phyloP scores from a whole-genome alignment of 2,113 vertebrate species.

The Chinchilla lanigera region DNA sequence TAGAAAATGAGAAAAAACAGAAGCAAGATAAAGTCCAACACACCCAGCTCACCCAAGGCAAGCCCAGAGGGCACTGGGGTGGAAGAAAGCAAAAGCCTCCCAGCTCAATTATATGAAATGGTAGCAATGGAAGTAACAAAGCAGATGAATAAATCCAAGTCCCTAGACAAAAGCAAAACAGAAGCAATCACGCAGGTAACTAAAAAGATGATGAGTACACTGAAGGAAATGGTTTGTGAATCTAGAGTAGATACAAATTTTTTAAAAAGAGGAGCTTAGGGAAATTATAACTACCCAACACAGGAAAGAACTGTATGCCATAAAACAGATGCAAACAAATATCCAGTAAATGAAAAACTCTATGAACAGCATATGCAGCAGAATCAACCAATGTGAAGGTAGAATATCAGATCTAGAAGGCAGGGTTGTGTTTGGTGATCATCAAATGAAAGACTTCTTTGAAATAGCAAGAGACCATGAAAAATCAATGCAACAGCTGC shows the following conservation, averaged over 20 bases:
- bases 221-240: not conserved
- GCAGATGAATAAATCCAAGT: not conserved
- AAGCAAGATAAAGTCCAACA: not conserved
- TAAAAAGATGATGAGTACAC: not conserved
- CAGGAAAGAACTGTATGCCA: not conserved
- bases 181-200: not conserved
- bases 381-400: not conserved
- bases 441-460: not conserved
- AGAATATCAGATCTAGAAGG: not conserved
- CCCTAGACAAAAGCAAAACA: not conserved
- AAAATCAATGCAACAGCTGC: not conserved
- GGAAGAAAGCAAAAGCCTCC: not conserved
- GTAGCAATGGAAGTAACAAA: not conserved
- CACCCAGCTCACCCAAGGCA: not conserved
- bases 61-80: not conserved
- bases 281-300: not conserved
- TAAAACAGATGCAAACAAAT: not conserved
- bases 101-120: not conserved
- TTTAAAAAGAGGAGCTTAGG: not conserved
- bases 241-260: not conserved
- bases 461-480: not conserved
- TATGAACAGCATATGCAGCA: not conserved
- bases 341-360: not conserved
- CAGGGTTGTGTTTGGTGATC: not conserved
- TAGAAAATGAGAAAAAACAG: not conserved